Percentiles rank a stretch among this genome's conserved stretches.
These are phyloP conservation scores for Sardinella longiceps DNA, from an alignment of 2,797 vertebrate genomes.

Conservation along the genomic window DNA sequence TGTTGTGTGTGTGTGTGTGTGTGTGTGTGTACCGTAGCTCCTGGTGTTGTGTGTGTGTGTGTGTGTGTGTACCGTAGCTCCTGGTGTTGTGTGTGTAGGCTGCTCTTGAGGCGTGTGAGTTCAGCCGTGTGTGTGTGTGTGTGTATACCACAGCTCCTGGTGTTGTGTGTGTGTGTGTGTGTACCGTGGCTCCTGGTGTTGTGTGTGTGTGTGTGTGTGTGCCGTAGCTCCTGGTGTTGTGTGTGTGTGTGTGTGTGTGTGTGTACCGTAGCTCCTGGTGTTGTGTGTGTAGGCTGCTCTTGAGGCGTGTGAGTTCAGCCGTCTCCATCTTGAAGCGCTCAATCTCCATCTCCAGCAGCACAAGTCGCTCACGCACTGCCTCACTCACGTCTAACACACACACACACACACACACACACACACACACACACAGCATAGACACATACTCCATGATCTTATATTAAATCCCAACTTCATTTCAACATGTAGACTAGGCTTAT, in stretches of 20 bases:
- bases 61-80: too few relatives aligned
- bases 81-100: too few relatives aligned
- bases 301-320: slow-evolving; percentile 77
- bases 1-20: not conserved
- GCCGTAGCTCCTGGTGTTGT: too few relatives aligned
- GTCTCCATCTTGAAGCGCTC: slow-evolving; percentile 93
- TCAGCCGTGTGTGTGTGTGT: slow-evolving; percentile 64
- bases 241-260: slow-evolving; percentile 4
- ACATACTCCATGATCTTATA: not conserved
- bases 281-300: slow-evolving; percentile 81
- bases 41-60: not conserved
- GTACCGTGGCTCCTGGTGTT: too few relatives aligned
- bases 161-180: not conserved
- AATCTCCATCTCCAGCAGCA: slow-evolving; percentile 90
- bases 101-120: too few relatives aligned
- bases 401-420: slow-evolving; percentile 4
- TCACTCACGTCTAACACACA: slow-evolving; percentile 70
- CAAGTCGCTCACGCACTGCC: slow-evolving; percentile 83
- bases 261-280: slow-evolving; percentile 82
- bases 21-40: too few relatives aligned
- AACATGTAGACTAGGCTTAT: too few relatives aligned
- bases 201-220: not conserved
- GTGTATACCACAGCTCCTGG: too few relatives aligned
- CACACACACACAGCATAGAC: not conserved
- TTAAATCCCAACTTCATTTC: too few relatives aligned